Evolutionary conservation across 2,797 vertebrate genomes (phyloP).

Genomic region (Bothrops alternatus): DNA sequence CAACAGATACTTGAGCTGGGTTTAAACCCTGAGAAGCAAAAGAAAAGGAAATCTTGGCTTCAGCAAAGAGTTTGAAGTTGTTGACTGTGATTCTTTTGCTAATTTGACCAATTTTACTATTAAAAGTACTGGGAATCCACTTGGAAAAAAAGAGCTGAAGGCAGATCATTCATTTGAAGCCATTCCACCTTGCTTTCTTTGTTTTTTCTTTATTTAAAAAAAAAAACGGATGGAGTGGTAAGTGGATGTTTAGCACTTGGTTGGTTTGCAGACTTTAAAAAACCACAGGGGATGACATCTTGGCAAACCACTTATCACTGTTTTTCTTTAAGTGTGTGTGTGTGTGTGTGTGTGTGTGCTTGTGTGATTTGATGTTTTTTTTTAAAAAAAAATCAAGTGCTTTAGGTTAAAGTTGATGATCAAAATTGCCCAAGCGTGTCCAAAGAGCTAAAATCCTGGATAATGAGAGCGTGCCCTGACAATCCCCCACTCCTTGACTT

Average conservation of each 20-base stretch:
- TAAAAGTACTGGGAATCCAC: constrained; percentile 72
- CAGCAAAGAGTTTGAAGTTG: constrained; percentile 53
- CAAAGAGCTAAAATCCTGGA: constrained; percentile 64
- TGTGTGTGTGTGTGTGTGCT: not conserved
- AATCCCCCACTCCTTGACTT: constrained; percentile 23
- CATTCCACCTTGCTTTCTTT: constrained; percentile 56
- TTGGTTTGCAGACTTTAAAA: constrained; percentile 43
- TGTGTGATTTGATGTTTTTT: not conserved
- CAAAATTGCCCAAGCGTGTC: constrained; percentile 60
- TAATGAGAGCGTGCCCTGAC: constrained; percentile 57
- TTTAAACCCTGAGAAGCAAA: constrained; percentile 63
- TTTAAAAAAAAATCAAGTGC: constrained; percentile 50
- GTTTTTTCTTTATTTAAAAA: constrained; percentile 22
- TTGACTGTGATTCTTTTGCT: constrained; percentile 72
- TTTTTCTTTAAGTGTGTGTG: constrained; percentile 16
- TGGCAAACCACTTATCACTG: constrained; percentile 41
- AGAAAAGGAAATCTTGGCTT: constrained; percentile 72
- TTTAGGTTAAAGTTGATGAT: constrained; percentile 62
- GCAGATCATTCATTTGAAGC: constrained; percentile 63
- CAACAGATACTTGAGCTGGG: constrained; percentile 52
- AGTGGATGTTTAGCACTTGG: constrained; percentile 22
- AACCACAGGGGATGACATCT: constrained; percentile 26
- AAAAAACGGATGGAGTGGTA: constrained; percentile 34
- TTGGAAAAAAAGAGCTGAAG: constrained; percentile 67
- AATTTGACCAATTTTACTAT: constrained; percentile 76